Evolutionary conservation across 2,888 invertebrate species (phyloP), one percentile per base, ranked within the genome.

Genomic region (Phyllotreta striolata): DNA sequence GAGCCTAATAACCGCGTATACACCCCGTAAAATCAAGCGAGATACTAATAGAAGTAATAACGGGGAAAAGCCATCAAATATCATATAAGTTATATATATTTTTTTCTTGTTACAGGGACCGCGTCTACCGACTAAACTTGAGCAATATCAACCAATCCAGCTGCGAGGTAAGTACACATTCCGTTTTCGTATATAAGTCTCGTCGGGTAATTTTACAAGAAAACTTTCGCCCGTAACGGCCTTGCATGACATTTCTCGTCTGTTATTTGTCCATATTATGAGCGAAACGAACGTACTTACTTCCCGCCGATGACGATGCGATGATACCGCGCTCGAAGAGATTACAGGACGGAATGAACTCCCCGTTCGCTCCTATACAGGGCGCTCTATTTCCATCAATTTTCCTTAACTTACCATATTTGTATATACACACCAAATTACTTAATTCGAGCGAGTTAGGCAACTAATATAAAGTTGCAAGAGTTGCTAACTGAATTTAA

Each of bases 71-170:
- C 65, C 61, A 62, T 63, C 58, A 55, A 63, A 34, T 24, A 24
- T 24, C 2, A 24, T 24, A 24, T 3, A 24, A 24, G n/a, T n/a
- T n/a, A n/a, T n/a, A 24, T 24, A 4, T 24, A 24, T 24, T n/a
- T n/a, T 59, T 59, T 81, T 81, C 39, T 78, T 80, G 74, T 91
- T 89, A 51, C 89, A 92, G 92, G 92, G 92, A 92, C 82, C 90
- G 91, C 76, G 86, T 92, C 73, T 92, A 89, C 84, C 84, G 90
- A 78, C 86, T 93, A 77, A 92, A 92, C 82, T 86, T 93, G 82
- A 91, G 91, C 85, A 93, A 93, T 83, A 92, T 93, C 82, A 92
- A 91, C 82, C 88, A 91, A 78, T 91, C 92, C 70, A 89, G 89
- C 80, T 93, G 93, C 81, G 92, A 92, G 85, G 93, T 89, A 82